phyloP scores from a whole-genome alignment of 2,797 vertebrate species.

The Platyrinchus mystaceus region DNA sequence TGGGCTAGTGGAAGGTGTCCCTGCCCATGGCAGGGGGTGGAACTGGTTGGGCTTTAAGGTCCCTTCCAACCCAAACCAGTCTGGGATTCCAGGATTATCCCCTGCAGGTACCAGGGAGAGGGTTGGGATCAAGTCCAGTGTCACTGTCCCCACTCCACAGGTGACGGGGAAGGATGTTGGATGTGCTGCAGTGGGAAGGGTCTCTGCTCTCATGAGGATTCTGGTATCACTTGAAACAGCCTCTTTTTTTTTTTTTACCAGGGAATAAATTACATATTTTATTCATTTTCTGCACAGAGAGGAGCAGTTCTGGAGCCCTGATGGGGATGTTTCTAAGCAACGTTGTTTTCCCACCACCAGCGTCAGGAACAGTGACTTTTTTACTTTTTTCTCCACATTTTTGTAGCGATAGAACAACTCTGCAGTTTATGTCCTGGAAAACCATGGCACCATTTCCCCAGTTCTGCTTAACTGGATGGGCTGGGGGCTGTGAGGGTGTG shows the following conservation, averaged over 20 bases:
- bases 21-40: neutral
- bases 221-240: neutral
- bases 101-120: neutral
- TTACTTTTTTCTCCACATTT: neutral
- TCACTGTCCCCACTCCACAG: neutral
- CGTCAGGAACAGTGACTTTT: neutral
- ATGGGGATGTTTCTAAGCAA: constrained; percentile 66
- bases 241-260: neutral
- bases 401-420: neutral
- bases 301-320: constrained; percentile 17
- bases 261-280: constrained; percentile 28
- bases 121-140: neutral
- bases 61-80: neutral
- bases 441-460: neutral
- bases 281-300: constrained; percentile 43
- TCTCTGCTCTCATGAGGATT: neutral
- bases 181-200: neutral
- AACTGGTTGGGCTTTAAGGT: fast-evolving
- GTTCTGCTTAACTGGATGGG: fast-evolving
- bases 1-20: neutral
- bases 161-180: fast-evolving
- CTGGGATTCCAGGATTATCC: neutral
- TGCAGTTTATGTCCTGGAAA: neutral
- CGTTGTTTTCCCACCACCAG: constrained; percentile 48
- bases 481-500: fast-evolving